phyloP scores from a whole-genome alignment of 2,113 vertebrate genomes.

The Regulus satrapa region DNA sequence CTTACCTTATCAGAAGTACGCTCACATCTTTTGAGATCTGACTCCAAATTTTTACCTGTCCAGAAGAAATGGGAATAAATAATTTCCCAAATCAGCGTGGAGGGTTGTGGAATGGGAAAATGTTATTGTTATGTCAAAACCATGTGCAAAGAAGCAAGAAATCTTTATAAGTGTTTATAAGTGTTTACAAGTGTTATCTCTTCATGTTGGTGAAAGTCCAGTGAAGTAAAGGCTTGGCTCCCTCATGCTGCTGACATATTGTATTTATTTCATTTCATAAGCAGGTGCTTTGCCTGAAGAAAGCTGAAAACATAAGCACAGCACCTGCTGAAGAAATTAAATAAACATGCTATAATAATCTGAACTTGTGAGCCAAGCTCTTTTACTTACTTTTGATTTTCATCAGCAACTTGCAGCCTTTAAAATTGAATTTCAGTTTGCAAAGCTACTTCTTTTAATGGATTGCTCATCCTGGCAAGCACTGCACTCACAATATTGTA shows the following conservation, averaged over 20 bases:
- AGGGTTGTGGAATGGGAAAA: not conserved
- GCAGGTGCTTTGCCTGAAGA: conserved; percentile 37
- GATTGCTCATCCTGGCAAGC: not conserved
- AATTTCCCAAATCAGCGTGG: not conserved
- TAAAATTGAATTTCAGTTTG: conserved; percentile 23
- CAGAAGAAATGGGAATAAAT: not conserved
- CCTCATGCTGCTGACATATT: not conserved
- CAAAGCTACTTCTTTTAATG: not conserved
- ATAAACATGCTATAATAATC: not conserved
- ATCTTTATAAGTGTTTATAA: too few relatives aligned
- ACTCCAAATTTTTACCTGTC: not conserved
- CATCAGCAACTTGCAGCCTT: not conserved
- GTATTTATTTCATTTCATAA: not conserved
- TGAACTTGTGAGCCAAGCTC: not conserved
- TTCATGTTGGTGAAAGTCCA: not conserved
- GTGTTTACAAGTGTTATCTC: not conserved
- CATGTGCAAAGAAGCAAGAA: not conserved
- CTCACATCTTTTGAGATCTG: not conserved
- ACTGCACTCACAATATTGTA: not conserved
- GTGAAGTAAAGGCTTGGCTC: not conserved
- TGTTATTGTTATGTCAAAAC: not conserved
- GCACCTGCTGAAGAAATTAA: conserved; percentile 2
- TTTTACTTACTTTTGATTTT: conserved; percentile 35
- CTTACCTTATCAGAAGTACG: accelerated
- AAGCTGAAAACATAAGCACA: not conserved